phyloP scores from a whole-genome alignment of 2,113 vertebrate species.

The Pitta sordida region DNA sequence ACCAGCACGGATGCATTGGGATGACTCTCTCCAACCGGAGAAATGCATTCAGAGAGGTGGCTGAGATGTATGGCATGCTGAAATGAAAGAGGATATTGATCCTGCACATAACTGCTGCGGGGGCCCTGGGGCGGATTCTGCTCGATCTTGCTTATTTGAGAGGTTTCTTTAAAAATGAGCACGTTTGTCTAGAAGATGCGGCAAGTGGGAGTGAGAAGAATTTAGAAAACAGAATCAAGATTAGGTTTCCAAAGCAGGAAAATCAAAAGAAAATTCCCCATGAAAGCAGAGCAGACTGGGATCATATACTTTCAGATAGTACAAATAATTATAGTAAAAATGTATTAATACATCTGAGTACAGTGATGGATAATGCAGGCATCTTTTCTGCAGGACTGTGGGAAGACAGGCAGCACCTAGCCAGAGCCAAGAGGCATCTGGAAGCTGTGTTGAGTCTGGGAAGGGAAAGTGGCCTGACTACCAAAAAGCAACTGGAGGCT shows the following conservation, averaged over 20 bases:
- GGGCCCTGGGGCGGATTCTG: not conserved
- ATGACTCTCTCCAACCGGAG: not conserved
- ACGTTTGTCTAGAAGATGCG: not conserved
- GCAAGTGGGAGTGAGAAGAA: not conserved
- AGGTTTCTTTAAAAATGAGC: not conserved
- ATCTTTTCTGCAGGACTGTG: not conserved
- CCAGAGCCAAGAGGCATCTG: rapidly evolving
- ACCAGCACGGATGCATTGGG: rapidly evolving
- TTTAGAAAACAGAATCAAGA: not conserved
- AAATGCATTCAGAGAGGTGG: no score
- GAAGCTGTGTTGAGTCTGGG: not conserved
- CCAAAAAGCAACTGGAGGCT: rapidly evolving
- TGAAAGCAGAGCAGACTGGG: not conserved
- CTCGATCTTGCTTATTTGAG: not conserved
- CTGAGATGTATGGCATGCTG: not conserved
- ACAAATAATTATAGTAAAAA: not conserved
- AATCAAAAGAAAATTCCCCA: not conserved
- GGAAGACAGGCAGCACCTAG: not conserved
- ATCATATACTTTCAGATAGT: not conserved
- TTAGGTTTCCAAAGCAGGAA: rapidly evolving
- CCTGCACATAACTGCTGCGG: rapidly evolving
- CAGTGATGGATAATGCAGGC: not conserved
- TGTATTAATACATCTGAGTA: not conserved
- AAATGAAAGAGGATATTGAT: not conserved
- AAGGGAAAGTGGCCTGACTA: not conserved